These are phyloP conservation scores for Axea sp. DNA, from an alignment of 2,888 invertebrate species.

Conservation along the genomic window DNA sequence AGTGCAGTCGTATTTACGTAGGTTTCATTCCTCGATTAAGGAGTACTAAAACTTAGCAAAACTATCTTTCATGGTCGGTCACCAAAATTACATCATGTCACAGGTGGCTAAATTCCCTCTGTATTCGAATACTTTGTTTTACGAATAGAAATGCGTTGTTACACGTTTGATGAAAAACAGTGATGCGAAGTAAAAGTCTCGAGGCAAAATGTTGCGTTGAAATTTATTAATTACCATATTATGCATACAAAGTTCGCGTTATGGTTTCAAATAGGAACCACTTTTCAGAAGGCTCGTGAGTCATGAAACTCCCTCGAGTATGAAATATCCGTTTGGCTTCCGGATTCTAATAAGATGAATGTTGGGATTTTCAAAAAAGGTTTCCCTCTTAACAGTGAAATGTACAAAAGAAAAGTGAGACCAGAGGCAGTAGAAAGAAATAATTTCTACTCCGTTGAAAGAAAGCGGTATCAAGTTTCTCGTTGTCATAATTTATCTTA, in stretches of 20 bases:
- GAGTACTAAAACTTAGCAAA: conserved; percentile 33
- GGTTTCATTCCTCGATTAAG: conserved; percentile 30
- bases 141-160: too few species aligned
- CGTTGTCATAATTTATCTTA: conserved; percentile 20
- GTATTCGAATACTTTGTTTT: conserved; percentile 22
- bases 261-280: conserved; percentile 33
- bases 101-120: conserved; percentile 42
- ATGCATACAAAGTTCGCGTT: not conserved
- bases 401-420: conserved; percentile 44
- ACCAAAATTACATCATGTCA: conserved; percentile 42
- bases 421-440: conserved; percentile 31
- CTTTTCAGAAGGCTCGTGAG: conserved; percentile 27
- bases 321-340: conserved; percentile 51
- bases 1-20: conserved; percentile 32
- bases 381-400: conserved; percentile 40
- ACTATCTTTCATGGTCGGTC: conserved; percentile 48
- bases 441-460: conserved; percentile 34
- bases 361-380: conserved; percentile 45
- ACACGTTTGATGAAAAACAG: too few species aligned
- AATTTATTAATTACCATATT: too few species aligned
- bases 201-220: too few species aligned
- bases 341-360: conserved; percentile 54
- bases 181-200: too few species aligned
- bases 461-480: conserved; percentile 50
- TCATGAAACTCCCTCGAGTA: conserved; percentile 23